Conservation (phyloP, 2,113 vertebrate genomes). For the Callionymus lyra region DNA sequence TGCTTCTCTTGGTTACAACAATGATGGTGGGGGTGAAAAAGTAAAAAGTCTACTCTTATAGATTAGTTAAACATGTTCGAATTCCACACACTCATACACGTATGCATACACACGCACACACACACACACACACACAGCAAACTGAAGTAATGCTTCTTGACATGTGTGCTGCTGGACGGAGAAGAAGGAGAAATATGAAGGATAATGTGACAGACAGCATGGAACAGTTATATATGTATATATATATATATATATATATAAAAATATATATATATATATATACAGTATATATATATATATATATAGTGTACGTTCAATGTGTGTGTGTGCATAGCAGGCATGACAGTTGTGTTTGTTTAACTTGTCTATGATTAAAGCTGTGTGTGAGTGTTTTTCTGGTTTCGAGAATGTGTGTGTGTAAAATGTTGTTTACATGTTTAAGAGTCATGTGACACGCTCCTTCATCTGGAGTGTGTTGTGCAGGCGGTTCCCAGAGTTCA, state of each 20-base stretch:
- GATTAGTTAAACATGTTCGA: too few species aligned
- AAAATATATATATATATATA: too few species aligned
- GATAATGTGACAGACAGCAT: constrained; percentile 55
- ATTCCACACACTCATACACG: background rate
- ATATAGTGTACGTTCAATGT: constrained; percentile 2
- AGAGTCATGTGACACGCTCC: constrained; percentile 2
- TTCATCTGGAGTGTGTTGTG: too few species aligned
- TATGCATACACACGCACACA: constrained; percentile 6
- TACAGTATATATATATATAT: too few species aligned
- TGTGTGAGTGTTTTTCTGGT: background rate
- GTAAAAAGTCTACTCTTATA: too few species aligned
- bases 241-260: constrained; percentile 4
- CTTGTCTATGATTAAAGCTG: constrained; percentile 46
- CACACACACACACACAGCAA: constrained; percentile 25
- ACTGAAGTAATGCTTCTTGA: constrained; percentile 64
- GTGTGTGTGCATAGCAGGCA: constrained; percentile 20
- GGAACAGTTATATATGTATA: constrained; percentile 43
- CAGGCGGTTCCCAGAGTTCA: background rate
- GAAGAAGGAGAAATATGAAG: constrained; percentile 44
- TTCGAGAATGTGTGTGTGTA: background rate
- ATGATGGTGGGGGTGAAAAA: too few species aligned
- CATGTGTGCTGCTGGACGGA: constrained; percentile 64
- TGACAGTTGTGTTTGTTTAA: constrained; percentile 57
- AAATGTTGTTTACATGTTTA: constrained; percentile 12
- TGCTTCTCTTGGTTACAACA: too few species aligned